A percentile compares a stretch with the other conserved stretches of the same genome.
phyloP scores from a whole-genome alignment of 2,888 invertebrate species.

The Nomada ruficornis region DNA sequence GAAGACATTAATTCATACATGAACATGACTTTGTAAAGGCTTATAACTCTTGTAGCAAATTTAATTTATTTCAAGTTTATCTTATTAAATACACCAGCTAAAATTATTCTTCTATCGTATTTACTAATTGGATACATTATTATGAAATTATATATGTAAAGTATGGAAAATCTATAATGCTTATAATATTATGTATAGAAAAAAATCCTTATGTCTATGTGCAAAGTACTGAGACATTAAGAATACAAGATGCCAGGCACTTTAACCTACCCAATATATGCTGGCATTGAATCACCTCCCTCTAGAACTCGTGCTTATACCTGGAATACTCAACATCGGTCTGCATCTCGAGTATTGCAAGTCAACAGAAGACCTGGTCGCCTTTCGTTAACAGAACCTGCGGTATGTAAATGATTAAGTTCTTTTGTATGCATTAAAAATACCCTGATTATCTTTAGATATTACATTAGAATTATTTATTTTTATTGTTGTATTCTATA shows the following conservation, averaged over 20 bases:
- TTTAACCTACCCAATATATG: conserved; percentile 81
- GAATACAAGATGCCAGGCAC: conserved; percentile 80
- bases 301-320: conserved; percentile 78
- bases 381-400: conserved; percentile 76
- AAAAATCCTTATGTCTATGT: conserved; percentile 29
- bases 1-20: too few species aligned
- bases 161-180: background rate
- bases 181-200: conserved; percentile 25
- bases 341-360: conserved; percentile 65
- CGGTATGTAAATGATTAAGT: conserved; percentile 66
- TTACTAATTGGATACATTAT: background rate
- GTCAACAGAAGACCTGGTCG: conserved; percentile 71
- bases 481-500: background rate
- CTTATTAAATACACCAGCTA: too few species aligned
- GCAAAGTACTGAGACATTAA: conserved; percentile 30
- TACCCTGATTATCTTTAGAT: background rate
- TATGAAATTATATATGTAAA: background rate
- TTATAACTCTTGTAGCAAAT: too few species aligned
- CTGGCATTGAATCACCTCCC: conserved; percentile 78
- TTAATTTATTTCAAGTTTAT: too few species aligned
- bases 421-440: background rate
- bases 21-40: too few species aligned
- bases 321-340: conserved; percentile 76
- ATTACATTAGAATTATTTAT: conserved; percentile 2
- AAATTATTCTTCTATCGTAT: background rate